Evolutionary conservation across 2,113 vertebrate species (phyloP), one percentile per base, ranked within the genome.

Genomic region (Vulpes ferrilata): DNA sequence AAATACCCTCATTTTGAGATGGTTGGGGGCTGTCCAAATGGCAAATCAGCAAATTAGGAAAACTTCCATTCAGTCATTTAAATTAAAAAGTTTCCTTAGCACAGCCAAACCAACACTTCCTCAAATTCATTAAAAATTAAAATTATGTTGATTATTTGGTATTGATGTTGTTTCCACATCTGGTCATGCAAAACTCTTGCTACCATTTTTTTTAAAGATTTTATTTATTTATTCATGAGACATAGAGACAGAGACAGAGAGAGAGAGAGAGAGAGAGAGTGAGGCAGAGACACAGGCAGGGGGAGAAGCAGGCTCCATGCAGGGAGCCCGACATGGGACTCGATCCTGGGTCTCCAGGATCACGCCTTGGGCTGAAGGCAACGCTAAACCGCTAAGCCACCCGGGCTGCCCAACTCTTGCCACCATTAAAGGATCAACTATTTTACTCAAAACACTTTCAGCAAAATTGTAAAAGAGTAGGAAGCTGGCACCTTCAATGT

Each of bases 51-150:
- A 80, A 85, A 82, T 69, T 35, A 76, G 35, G 43, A 76, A 60
- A 80, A 73, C 2, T 86, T 35, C 11, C 59, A 25, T 38, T 71
- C 23, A 62, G 27, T 67, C 23, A 53, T 65, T 89, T 78, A 62
- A 94, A 74, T 87, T n/a, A 88, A 69, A 94, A 59, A 35, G 4
- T 60, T 93, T 80, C 81, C 59, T 74, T 92, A 95, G 71, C 73
- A 15, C 30, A 65, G 43, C 57, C 69, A 80, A 93, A 95, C 5
- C 1, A 27, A 38, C 11, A 73, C 22, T 80, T 23, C 32, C 35
- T 15, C 13, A 90, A 91, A 69, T 91, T 74, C 55, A 48, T 27
- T 20, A 27, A 80, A 74, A 85, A 53, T 89, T 23, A 73, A 92
- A 17, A 4, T 78, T 35, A 59, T 6, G 2, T 90, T 83, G 27